Percentiles rank a stretch among this genome's conserved stretches.
Evolutionary conservation across 2,888 invertebrate species (phyloP).

Genomic region (Volucella zonaria): DNA sequence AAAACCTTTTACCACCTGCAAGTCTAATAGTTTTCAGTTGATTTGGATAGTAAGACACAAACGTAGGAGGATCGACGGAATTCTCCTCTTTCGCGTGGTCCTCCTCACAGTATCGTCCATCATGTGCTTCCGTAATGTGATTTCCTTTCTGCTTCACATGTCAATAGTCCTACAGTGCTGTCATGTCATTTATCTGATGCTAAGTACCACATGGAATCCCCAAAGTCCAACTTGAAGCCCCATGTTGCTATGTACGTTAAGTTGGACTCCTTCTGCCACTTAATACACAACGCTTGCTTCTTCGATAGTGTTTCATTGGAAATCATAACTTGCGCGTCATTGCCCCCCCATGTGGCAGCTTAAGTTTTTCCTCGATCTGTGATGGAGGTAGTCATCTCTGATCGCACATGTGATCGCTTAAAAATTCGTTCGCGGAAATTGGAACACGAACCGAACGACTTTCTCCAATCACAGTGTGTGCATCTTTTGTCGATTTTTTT

Average conservation of each 20-base stretch:
- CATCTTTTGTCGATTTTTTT: constrained; percentile 64
- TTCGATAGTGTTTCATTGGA: constrained; percentile 44
- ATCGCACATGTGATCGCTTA: constrained; percentile 62
- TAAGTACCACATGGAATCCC: constrained; percentile 37
- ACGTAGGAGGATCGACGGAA: constrained; percentile 48
- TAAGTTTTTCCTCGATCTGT: no score
- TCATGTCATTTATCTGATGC: constrained; percentile 47
- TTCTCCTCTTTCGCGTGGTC: neutral
- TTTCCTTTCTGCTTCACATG: constrained; percentile 62
- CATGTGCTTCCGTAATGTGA: constrained; percentile 68
- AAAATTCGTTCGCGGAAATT: constrained; percentile 72
- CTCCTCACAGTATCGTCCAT: constrained; percentile 50
- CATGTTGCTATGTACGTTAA: constrained; percentile 18
- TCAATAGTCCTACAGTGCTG: constrained; percentile 32
- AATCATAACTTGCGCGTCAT: constrained; percentile 62
- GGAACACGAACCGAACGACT: constrained; percentile 71
- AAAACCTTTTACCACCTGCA: constrained; percentile 30
- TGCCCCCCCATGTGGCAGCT: no score
- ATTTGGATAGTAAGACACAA: neutral
- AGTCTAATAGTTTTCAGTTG: neutral
- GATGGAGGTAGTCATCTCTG: constrained; percentile 10
- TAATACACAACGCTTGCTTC: constrained; percentile 42
- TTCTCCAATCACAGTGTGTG: constrained; percentile 66
- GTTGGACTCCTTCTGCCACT: constrained; percentile 18
- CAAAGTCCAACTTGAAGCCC: constrained; percentile 10